These are phyloP conservation scores for Pseudochirops corinnae DNA, from an alignment of 2,797 vertebrate genomes.

Conservation along the genomic window DNA sequence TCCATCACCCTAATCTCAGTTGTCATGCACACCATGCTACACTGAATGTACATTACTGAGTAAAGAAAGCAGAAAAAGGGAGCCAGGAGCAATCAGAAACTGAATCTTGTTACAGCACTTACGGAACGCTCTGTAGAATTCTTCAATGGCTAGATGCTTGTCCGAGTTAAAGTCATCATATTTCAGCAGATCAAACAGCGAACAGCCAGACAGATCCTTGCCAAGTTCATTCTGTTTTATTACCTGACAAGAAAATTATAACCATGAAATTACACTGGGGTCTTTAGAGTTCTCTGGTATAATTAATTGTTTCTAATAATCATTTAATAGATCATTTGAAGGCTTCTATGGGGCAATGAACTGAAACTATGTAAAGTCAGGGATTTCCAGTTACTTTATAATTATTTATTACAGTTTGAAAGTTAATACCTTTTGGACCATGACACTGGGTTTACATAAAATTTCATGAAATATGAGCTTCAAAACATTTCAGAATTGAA, in stretches of 20 bases:
- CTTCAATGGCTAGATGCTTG: slow-evolving; percentile 91
- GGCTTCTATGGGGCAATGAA: slow-evolving; percentile 74
- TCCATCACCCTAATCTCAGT: slow-evolving; percentile 23
- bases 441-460: slow-evolving; percentile 35
- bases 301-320: slow-evolving; percentile 82
- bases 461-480: slow-evolving; percentile 40
- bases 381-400: slow-evolving; percentile 72
- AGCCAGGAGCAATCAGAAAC: slow-evolving; percentile 8
- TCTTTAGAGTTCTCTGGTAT: slow-evolving; percentile 72
- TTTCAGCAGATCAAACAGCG: slow-evolving; percentile 95
- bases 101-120: slow-evolving; percentile 83
- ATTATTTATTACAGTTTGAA: slow-evolving; percentile 70
- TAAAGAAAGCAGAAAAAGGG: slow-evolving; percentile 51
- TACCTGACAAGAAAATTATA: slow-evolving; percentile 88
- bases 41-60: neutral
- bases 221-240: slow-evolving; percentile 94
- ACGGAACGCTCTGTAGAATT: slow-evolving; percentile 96
- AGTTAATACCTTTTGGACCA: slow-evolving; percentile 66
- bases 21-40: slow-evolving; percentile 50
- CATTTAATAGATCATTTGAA: slow-evolving; percentile 79
- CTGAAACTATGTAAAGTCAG: slow-evolving; percentile 69
- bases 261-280: slow-evolving; percentile 80
- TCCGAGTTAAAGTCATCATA: slow-evolving; percentile 93
- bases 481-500: slow-evolving; percentile 24
- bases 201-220: slow-evolving; percentile 91